Evolutionary conservation across 2,888 invertebrate species (phyloP), one percentile per base, ranked within the genome.

Genomic region (Leistus spinibarbis): DNA sequence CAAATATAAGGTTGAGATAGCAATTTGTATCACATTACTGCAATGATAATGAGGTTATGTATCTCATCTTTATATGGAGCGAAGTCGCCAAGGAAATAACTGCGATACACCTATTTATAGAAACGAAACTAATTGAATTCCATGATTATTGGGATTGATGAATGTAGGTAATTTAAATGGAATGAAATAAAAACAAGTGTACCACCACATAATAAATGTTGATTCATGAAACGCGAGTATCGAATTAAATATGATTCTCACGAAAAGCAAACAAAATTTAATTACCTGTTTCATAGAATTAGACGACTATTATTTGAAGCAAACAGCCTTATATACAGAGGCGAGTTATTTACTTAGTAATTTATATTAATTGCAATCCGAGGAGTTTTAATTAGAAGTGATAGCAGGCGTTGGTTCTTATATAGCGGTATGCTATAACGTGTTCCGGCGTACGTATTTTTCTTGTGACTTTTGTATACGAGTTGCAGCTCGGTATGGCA

Each of bases 301-400:
- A 73, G n/a, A 20, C 22, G 17, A 60, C 60, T 60, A 19, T 60
- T 60, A 60, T 60, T 60, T 57, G 19, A 17, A 60, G 20, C 60
- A 60, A 40, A 40, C 40, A 40, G 40, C 40, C 7, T 40, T 40
- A 40, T 40, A 40, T 22, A 60, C 60, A 10, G 60, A 60, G 60
- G 1, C 60, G 22, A 60, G 60, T 19, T 60, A 60, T 60, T 19
- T 22, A 60, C 20, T 60, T 20, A 60, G 60, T 67, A 73, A 73
- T 73, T 73, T 73, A 73, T 67, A 73, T 73, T 67, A 73, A 73
- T 73, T 73, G 73, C 73, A 73, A 73, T 67, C 57, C 54, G 60
- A 73, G 56, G 67, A 73, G 67, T 73, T 73, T 73, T 73, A 73
- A 73, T 73, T 73, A 71, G 63, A 24, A 64, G 60, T 60, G 60